Evolutionary conservation across 2,888 invertebrate species (phyloP).

Genomic region (Hirtodrosophila histrioides): DNA sequence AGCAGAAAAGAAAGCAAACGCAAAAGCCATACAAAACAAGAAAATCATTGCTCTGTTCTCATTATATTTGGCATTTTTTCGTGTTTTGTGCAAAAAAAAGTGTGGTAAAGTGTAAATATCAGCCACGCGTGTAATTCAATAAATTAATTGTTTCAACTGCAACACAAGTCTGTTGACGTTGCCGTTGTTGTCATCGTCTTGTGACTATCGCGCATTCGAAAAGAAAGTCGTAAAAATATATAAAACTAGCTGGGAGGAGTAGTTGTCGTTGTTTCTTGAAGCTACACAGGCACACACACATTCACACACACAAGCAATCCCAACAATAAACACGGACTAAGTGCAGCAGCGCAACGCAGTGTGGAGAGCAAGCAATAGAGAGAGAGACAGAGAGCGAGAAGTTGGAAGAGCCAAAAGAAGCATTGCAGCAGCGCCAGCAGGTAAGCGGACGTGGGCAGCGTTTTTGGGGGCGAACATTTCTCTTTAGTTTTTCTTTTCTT

Average conservation of each 20-base stretch:
- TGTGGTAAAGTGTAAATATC: conserved; percentile 34
- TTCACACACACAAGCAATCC: conserved; percentile 9
- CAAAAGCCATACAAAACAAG: conserved; percentile 63
- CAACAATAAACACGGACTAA: conserved; percentile 43
- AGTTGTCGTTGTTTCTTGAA: conserved; percentile 55
- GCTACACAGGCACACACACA: conserved; percentile 24
- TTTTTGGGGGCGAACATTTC: conserved; percentile 48
- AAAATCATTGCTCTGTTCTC: conserved; percentile 55
- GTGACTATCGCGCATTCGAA: conserved; percentile 69
- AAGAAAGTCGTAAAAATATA: conserved; percentile 74
- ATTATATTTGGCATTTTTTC: conserved; percentile 43
- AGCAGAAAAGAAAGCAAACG: conserved; percentile 59
- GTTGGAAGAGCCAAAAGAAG: conserved; percentile 25
- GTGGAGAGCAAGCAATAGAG: conserved; percentile 9
- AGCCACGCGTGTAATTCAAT: conserved; percentile 18
- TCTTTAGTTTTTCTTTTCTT: conserved; percentile 42
- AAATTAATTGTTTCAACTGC: conserved; percentile 28
- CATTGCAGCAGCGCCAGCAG: conserved; percentile 54
- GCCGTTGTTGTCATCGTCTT: conserved; percentile 64
- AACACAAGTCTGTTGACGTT: conserved; percentile 65
- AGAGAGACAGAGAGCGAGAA: conserved; percentile 12
- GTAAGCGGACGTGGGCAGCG: conserved; percentile 61
- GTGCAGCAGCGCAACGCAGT: conserved; percentile 36
- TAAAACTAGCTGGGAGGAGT: conserved; percentile 68
- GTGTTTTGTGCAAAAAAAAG: conserved; percentile 53